phyloP scores from a whole-genome alignment of 2,113 vertebrate species.

The Malurus elegans region DNA sequence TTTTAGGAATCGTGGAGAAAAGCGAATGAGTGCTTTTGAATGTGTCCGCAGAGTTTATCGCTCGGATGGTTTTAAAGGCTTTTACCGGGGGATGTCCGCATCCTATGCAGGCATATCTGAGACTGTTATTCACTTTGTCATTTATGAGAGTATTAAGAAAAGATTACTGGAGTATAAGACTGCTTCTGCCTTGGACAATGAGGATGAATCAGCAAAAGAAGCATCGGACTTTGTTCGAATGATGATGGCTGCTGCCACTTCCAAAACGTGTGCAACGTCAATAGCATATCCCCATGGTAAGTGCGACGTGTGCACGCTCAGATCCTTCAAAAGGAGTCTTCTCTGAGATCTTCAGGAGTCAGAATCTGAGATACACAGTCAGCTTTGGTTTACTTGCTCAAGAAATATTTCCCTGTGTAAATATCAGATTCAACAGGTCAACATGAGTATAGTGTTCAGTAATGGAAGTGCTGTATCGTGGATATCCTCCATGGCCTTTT shows the following conservation, averaged over 20 bases:
- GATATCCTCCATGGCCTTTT: background rate
- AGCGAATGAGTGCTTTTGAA: constrained; percentile 90
- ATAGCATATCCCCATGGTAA: constrained; percentile 97
- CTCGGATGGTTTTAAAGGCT: constrained; percentile 89
- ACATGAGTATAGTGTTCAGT: background rate
- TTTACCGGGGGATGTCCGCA: constrained; percentile 97
- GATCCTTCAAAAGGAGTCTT: background rate
- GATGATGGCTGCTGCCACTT: constrained; percentile 98
- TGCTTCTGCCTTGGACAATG: constrained; percentile 80
- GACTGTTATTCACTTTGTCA: constrained; percentile 98
- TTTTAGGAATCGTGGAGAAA: constrained; percentile 88
- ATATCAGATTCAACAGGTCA: background rate
- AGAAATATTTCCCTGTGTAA: background rate
- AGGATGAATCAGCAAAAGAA: constrained; percentile 86
- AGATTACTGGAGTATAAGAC: constrained; percentile 85
- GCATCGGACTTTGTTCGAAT: constrained; percentile 95
- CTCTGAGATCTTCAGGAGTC: too few relatives aligned
- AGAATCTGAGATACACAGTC: background rate
- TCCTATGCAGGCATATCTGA: constrained; percentile 98
- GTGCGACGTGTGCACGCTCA: background rate
- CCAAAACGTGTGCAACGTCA: constrained; percentile 95
- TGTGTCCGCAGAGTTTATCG: constrained; percentile 92
- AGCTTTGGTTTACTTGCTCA: background rate
- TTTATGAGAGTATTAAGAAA: constrained; percentile 98
- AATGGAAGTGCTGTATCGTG: background rate